Percentiles rank a stretch among this genome's conserved stretches.
Conservation (phyloP, 1,140 invertebrate species). For the Hydropsyche tenuis region DNA sequence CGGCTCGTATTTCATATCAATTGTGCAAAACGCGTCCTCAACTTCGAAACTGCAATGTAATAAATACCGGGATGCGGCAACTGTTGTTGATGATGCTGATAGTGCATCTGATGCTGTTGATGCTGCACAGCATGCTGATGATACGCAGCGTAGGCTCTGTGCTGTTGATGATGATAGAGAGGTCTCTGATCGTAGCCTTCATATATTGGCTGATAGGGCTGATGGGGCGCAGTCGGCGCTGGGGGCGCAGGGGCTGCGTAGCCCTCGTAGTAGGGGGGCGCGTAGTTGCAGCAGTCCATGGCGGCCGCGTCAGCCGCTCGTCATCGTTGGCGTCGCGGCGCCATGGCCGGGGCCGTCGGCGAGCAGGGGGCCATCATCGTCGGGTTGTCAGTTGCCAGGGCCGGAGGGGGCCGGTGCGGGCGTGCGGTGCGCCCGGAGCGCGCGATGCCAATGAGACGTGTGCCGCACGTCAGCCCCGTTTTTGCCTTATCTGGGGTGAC, state of each 20-base stretch:
- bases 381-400: neutral
- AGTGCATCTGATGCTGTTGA: neutral
- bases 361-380: no score
- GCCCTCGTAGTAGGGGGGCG: conserved; percentile 26
- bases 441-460: neutral
- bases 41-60: no score
- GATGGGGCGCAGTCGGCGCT: neutral
- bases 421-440: neutral
- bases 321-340: neutral
- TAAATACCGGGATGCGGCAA: no score
- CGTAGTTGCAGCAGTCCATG: conserved; percentile 49
- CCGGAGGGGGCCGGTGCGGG: neutral
- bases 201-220: neutral
- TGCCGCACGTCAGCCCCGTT: neutral
- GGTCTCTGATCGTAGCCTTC: neutral
- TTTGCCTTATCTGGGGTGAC: neutral
- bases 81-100: neutral
- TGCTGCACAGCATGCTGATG: neutral
- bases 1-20: no score
- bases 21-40: no score
- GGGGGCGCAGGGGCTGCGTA: neutral
- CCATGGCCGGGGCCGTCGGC: neutral
- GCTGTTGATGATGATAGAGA: neutral
- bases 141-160: neutral
- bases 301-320: neutral